Evolutionary conservation across 2,797 vertebrate genomes (phyloP).

Genomic region (Anolis apletophallus): DNA sequence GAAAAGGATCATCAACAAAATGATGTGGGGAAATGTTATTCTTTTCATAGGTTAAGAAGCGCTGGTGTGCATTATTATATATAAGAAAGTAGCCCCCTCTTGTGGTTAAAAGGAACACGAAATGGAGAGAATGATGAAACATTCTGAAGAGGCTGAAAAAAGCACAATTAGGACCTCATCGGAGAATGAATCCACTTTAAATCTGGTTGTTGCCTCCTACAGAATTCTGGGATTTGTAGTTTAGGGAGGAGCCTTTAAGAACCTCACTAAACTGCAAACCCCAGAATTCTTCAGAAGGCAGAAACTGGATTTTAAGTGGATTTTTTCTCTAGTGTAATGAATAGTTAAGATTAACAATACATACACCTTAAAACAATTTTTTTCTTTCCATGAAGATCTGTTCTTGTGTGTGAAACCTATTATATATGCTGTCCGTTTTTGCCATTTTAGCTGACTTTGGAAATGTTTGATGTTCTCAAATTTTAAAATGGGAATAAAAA

Average conservation of each 20-base stretch:
- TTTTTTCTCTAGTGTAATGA: no score
- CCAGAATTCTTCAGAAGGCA: no score
- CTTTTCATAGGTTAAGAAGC: background rate
- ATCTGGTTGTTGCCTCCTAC: no score
- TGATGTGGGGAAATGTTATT: background rate
- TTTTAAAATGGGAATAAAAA: background rate
- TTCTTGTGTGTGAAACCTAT: background rate
- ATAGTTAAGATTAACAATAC: background rate
- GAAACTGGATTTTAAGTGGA: no score
- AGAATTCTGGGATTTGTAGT: no score
- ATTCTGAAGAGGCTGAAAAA: background rate
- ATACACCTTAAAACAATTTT: background rate
- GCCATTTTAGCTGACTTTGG: background rate
- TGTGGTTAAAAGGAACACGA: constrained; percentile 62
- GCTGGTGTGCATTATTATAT: background rate
- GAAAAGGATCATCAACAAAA: background rate
- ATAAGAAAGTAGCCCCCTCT: constrained; percentile 76
- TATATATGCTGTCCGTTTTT: background rate
- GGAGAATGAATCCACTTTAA: no score
- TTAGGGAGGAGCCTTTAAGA: no score
- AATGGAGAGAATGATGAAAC: constrained; percentile 9
- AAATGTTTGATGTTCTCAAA: background rate
- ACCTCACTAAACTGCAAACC: no score
- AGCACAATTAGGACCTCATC: background rate
- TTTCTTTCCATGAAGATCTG: background rate